phyloP scores from a whole-genome alignment of 2,113 vertebrate species.

The Geothlypis trichas region DNA sequence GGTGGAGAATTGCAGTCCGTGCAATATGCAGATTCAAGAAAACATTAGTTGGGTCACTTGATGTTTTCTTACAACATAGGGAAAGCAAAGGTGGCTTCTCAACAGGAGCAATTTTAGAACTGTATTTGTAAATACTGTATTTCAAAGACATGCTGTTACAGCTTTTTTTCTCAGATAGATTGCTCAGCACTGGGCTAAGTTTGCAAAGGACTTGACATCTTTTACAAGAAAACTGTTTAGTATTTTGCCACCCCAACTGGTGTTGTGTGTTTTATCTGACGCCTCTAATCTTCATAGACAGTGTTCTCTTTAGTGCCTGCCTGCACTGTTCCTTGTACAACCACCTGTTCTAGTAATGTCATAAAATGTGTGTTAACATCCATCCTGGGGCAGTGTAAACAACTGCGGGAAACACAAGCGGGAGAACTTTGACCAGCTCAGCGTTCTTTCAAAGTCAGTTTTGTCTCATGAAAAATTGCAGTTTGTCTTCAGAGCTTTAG shows the following conservation, averaged over 20 bases:
- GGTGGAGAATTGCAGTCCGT: neutral
- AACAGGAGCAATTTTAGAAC: neutral
- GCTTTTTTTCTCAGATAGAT: neutral
- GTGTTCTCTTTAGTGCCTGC: neutral
- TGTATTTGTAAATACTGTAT: neutral
- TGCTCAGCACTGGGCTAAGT: neutral
- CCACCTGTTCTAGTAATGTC: neutral
- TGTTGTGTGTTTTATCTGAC: neutral
- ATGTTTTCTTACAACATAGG: neutral
- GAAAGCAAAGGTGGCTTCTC: neutral
- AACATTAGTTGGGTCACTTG: neutral
- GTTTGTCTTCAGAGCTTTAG: neutral
- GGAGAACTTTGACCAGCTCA: constrained; percentile 1
- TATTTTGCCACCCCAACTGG: neutral
- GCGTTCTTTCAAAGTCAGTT: neutral
- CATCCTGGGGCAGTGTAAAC: neutral
- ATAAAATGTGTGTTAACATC: neutral
- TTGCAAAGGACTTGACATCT: neutral
- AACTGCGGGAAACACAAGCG: neutral
- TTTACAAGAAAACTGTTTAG: neutral
- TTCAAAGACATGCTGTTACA: neutral
- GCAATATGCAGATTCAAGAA: neutral
- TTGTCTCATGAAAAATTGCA: neutral
- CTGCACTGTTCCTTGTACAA: neutral
- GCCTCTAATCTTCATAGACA: neutral